A percentile compares a stretch with the other conserved stretches of the same genome.
Conservation (phyloP, 2,888 invertebrate genomes). For the Dryocosmus kuriphilus region DNA sequence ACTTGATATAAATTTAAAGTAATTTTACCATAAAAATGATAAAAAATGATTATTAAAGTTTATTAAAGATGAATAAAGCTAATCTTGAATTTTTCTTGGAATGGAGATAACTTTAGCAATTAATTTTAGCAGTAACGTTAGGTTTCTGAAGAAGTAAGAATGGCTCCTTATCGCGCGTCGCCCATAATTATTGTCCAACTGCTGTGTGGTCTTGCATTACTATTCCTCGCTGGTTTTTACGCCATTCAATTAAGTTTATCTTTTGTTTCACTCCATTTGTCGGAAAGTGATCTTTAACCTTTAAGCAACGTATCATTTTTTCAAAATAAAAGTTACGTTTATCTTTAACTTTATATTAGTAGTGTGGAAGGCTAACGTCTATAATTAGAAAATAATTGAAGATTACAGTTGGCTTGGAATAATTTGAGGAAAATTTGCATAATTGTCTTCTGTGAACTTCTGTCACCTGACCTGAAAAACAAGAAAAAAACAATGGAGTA, state of each 20-base stretch:
- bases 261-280: constrained; percentile 36
- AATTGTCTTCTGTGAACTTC: neutral
- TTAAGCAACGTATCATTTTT: neutral
- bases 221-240: constrained; percentile 8
- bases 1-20: neutral
- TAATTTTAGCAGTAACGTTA: constrained; percentile 21
- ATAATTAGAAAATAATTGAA: neutral
- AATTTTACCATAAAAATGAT: neutral
- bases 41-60: neutral
- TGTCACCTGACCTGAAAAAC: neutral
- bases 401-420: neutral
- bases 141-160: constrained; percentile 10
- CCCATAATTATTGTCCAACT: neutral
- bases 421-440: neutral
- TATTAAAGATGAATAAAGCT: neutral
- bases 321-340: neutral
- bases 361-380: neutral
- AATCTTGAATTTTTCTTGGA: neutral
- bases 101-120: constrained; percentile 10
- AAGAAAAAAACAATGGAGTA: no score
- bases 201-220: constrained; percentile 29
- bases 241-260: constrained; percentile 33
- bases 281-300: constrained; percentile 23
- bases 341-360: constrained; percentile 2
- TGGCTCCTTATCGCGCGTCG: constrained; percentile 4